These are phyloP conservation scores for Vanessa cardui DNA, from an alignment of 2,888 invertebrate species.

Conservation along the genomic window DNA sequence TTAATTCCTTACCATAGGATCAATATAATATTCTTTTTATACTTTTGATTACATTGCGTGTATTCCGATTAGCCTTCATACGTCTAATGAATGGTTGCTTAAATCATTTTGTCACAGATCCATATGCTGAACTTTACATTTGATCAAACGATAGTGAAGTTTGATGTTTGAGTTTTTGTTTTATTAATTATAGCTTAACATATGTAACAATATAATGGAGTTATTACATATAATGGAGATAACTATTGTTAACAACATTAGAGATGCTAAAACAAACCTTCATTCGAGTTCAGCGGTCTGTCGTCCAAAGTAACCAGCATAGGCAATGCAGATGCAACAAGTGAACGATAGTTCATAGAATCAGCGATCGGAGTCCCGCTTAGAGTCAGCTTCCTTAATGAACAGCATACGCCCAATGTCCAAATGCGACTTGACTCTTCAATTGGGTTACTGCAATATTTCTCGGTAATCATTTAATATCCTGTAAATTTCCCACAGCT, in stretches of 20 bases:
- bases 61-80: background rate
- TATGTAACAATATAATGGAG: no score
- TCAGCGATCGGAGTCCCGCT: conserved; percentile 61
- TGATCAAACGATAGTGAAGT: no score
- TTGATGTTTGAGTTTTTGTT: no score
- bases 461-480: background rate
- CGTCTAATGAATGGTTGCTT: background rate
- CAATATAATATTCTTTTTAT: no score
- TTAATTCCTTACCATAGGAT: no score
- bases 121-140: no score
- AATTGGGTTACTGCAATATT: conserved; percentile 63
- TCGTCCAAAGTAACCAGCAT: conserved; percentile 69
- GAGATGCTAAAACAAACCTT: conserved; percentile 49
- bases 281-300: conserved; percentile 58
- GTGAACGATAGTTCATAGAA: conserved; percentile 55
- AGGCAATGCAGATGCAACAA: conserved; percentile 62
- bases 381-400: conserved; percentile 63
- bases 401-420: conserved; percentile 71
- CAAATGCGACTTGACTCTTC: conserved; percentile 66
- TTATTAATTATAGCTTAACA: no score
- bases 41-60: no score
- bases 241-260: background rate
- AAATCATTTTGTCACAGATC: no score
- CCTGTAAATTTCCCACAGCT: no score
- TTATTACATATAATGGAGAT: no score